Percentiles rank a stretch among this genome's conserved stretches.
Evolutionary conservation across 2,888 invertebrate species (phyloP).

Genomic region (Schrankia costaestrigalis): DNA sequence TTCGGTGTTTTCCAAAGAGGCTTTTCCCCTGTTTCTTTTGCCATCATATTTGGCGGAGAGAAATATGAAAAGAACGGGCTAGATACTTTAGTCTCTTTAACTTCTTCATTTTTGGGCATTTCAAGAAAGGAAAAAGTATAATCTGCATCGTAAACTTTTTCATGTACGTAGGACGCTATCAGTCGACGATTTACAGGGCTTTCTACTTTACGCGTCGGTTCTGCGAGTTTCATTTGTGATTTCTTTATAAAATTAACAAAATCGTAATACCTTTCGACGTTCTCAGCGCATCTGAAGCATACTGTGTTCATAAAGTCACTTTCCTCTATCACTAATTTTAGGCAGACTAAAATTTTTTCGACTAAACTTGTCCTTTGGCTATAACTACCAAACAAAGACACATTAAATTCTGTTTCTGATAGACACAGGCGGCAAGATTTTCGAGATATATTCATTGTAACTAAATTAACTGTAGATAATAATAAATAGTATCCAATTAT

Average conservation of each 20-base stretch:
- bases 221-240: slow-evolving; percentile 46
- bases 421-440: slow-evolving; percentile 64
- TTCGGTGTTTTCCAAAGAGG: slow-evolving; percentile 55
- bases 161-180: slow-evolving; percentile 56
- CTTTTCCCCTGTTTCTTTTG: slow-evolving; percentile 39
- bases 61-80: slow-evolving; percentile 69
- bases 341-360: slow-evolving; percentile 61
- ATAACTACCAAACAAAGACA: slow-evolving; percentile 57
- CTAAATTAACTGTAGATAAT: slow-evolving; percentile 8
- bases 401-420: slow-evolving; percentile 62
- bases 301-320: slow-evolving; percentile 55
- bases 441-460: slow-evolving; percentile 55
- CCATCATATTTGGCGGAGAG: slow-evolving; percentile 47
- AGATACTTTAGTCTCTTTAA: slow-evolving; percentile 52
- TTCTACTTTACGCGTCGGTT: slow-evolving; percentile 35
- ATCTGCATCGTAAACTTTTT: slow-evolving; percentile 60
- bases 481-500: neutral
- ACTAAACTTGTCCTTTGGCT: slow-evolving; percentile 54
- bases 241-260: slow-evolving; percentile 55
- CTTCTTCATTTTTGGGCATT: slow-evolving; percentile 43
- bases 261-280: slow-evolving; percentile 62
- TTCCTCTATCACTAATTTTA: slow-evolving; percentile 61
- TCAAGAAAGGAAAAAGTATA: slow-evolving; percentile 66
- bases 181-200: slow-evolving; percentile 42
- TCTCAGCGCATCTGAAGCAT: slow-evolving; percentile 65